Base-by-base conservation (phyloP, 2,888 invertebrate genomes). In the Himalopsyche tibetana region DNA sequence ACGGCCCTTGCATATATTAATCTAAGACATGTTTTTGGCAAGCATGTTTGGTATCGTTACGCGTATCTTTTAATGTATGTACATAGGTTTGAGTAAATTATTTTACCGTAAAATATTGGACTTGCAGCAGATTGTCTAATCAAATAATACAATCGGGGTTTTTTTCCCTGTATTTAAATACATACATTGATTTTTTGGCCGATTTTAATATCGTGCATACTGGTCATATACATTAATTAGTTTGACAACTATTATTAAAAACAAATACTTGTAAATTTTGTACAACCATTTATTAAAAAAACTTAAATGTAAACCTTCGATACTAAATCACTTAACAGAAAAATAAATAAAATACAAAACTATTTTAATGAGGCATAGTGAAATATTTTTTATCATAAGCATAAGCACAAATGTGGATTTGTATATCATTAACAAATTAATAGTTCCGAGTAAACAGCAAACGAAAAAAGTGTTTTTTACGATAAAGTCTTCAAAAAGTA, bases 11-110 rank as follows among this genome's bases (percentile, higher is more conserved):
- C 74, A 74, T 74, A 74, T 74, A 74, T 74, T 74, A 80, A 80
- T 74, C 74, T 74, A 74, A 74, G 74, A 74, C 74, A 74, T 74
- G 74, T 74, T 74, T 74, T 69, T 45, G 28, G 84, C 63, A 45
- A 63, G 56, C 28, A 55, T 80, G 79, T 55, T 55, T 55, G 11
- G n/a, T 84, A 55, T 84, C 40, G 38, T 19, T 55, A 55, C 55
- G 11, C 42, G 36, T 45, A 79, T 83, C 36, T 28, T 74, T 83
- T 55, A 51, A 74, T 74, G 74, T 74, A 36, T 74, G 74, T 74
- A 15, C 74, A 74, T 38, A 74, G 36, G 38, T 36, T 36, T 51
- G 15, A 51, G 15, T 36, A 74, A 38, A 69, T n/a, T 28, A 69
- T 74, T 3, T 74, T 36, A 15, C 15, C 74, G 36, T 28, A 74